Base-by-base conservation (phyloP, 2,113 vertebrate genomes). In the Chionodraco myersi region DNA sequence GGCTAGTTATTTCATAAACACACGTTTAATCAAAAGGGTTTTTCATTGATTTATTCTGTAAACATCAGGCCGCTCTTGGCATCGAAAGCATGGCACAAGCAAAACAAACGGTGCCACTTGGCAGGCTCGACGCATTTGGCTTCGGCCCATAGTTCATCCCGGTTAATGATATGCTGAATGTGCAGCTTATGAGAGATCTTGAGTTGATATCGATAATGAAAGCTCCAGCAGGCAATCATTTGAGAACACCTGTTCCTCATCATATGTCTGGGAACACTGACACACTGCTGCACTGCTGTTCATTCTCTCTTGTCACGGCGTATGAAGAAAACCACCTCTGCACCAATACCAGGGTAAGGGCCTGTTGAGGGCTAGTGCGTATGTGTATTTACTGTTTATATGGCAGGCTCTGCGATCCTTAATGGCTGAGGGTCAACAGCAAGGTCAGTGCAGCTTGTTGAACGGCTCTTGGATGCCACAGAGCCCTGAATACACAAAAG, bases 211-310 rank as follows among this genome's bases (percentile, higher is more conserved):
- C 57, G 69, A 67, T 68, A 68, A 58, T 72, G 48, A 88, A 71
- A 73, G 78, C 81, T 48, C 57, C 65, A 69, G 60, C 51, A 79
- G 72, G 69, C 63, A 73, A 51, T 71, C 58, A 30, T 88, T 75
- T 72, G 21, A 71, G n/a, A 78, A 79, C 73, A 91, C 10, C 76
- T 86, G 78, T 79, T 77, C 60, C 70, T 82, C 71, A 81, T 79
- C 72, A 63, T 49, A 49, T 8, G 1, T 36, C 11, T 3, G 52
- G 53, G 68, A 74, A 58, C 36, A 5, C 63, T 16, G 62, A 49
- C 49, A 56, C 21, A 41, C 21, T 45, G 54, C 61, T 34, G 57
- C 47, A 65, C 58, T 21, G 48, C 62, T 80, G 51, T 49, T 79
- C 41, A 54, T 48, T 63, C 54, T 76, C 34, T 75, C 51, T 34